A percentile compares a stretch with the other conserved stretches of the same genome.
Conservation (phyloP, 2,113 vertebrate species). For the Hemibagrus wyckioides region DNA sequence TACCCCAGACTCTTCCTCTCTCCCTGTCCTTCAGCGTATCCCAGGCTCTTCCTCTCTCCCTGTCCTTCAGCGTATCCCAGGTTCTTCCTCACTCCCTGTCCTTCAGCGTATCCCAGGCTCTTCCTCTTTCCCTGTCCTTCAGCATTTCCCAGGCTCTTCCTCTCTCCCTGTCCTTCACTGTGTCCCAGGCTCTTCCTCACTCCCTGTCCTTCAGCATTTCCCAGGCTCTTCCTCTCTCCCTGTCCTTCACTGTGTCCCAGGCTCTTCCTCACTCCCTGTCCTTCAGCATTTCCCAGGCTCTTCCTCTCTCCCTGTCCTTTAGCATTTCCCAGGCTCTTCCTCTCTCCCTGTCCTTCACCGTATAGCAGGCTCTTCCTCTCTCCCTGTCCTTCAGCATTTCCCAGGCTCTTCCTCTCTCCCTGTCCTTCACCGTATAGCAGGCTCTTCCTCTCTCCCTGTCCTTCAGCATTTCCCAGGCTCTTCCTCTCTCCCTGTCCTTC, state of each 20-base stretch:
- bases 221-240: constrained; percentile 19
- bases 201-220: constrained; percentile 52
- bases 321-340: too few relatives aligned
- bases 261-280: too few relatives aligned
- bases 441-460: constrained; percentile 12
- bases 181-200: too few relatives aligned
- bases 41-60: too few relatives aligned
- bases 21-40: too few relatives aligned
- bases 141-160: constrained; percentile 38
- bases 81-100: constrained; percentile 11
- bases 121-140: constrained; percentile 50
- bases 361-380: constrained; percentile 28
- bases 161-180: constrained; percentile 17
- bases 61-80: constrained; percentile 50
- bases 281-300: constrained; percentile 46
- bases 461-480: too few relatives aligned
- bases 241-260: too few relatives aligned
- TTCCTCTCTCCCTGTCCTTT: constrained; percentile 12
- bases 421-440: constrained; percentile 50
- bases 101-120: too few relatives aligned
- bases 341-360: constrained; percentile 50
- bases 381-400: too few relatives aligned
- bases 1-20: constrained; percentile 28
- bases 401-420: too few relatives aligned
- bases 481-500: constrained; percentile 50